Evolutionary conservation across 2,797 vertebrate genomes (phyloP).

Genomic region (Carapus acus): DNA sequence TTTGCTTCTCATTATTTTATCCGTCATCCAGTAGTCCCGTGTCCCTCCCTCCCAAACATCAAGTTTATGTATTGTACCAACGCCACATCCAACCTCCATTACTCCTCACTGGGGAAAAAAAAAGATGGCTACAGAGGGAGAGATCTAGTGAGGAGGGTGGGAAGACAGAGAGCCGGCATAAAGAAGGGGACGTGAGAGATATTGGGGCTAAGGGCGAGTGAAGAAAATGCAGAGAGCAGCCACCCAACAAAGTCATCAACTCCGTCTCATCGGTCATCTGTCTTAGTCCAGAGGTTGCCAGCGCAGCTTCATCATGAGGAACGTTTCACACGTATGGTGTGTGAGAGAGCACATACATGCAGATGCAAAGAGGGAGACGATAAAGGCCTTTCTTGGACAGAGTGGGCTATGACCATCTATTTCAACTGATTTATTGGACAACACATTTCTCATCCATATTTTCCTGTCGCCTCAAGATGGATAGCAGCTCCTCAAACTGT

Average conservation of each 20-base stretch:
- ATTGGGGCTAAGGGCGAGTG: conserved; percentile 35
- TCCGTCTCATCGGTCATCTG: conserved; percentile 63
- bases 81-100: conserved; percentile 42
- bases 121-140: conserved; percentile 19
- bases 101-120: conserved; percentile 33
- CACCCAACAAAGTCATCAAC: conserved; percentile 65
- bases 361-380: not conserved
- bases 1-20: conserved; percentile 16
- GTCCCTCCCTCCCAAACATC: conserved; percentile 13
- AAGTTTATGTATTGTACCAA: conserved; percentile 23
- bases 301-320: conserved; percentile 42
- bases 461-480: too few relatives aligned
- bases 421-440: too few relatives aligned
- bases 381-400: too few relatives aligned
- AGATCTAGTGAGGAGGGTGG: conserved; percentile 1
- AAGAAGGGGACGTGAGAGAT: conserved; percentile 12
- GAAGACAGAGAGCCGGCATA: conserved; percentile 1
- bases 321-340: conserved; percentile 3
- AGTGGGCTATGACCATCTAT: too few relatives aligned
- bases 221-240: conserved; percentile 45
- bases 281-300: conserved; percentile 54
- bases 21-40: not conserved
- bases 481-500: too few relatives aligned
- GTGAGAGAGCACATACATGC: too few relatives aligned
- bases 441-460: too few relatives aligned